Percentiles rank a stretch among this genome's conserved stretches.
Conservation (phyloP, 2,797 vertebrate species). For the Xenentodon cancila region DNA sequence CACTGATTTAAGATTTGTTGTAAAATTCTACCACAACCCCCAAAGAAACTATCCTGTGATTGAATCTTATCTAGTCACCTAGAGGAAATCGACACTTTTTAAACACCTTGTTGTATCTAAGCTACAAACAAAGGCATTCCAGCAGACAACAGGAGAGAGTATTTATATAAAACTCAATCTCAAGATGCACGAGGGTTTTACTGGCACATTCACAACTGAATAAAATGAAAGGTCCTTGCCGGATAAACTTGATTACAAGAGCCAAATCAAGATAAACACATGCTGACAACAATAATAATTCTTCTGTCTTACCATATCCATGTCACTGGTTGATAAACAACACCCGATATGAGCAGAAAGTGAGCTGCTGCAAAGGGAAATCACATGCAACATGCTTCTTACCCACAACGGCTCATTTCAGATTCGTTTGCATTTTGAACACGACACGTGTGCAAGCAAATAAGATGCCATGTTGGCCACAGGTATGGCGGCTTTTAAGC, state of each 20-base stretch:
- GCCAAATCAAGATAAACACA: slow-evolving; percentile 61
- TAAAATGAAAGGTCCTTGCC: slow-evolving; percentile 50
- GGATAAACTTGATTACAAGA: slow-evolving; percentile 44
- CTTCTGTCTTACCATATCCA: slow-evolving; percentile 50
- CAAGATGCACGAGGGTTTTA: slow-evolving; percentile 21
- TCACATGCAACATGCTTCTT: slow-evolving; percentile 14
- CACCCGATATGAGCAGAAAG: slow-evolving; percentile 50
- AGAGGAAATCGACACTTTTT: not conserved
- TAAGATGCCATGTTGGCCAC: not conserved
- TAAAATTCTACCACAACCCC: slow-evolving; percentile 6
- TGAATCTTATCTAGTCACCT: no score
- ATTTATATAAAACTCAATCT: slow-evolving; percentile 38
- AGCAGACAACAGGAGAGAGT: not conserved
- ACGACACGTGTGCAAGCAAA: slow-evolving; percentile 1
- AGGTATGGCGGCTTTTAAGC: not conserved
- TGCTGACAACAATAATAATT: slow-evolving; percentile 61
- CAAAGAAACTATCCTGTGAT: not conserved
- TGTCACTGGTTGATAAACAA: slow-evolving; percentile 53
- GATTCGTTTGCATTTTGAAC: slow-evolving; percentile 39
- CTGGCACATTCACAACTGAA: slow-evolving; percentile 34
- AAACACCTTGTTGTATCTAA: slow-evolving; percentile 5
- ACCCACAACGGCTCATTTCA: slow-evolving; percentile 32
- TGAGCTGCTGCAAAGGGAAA: slow-evolving; percentile 31
- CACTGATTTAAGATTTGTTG: slow-evolving; percentile 11
- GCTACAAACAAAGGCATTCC: slow-evolving; percentile 1